These are phyloP conservation scores for Pyrgilauda ruficollis DNA, from an alignment of 2,113 vertebrate genomes.

Conservation along the genomic window DNA sequence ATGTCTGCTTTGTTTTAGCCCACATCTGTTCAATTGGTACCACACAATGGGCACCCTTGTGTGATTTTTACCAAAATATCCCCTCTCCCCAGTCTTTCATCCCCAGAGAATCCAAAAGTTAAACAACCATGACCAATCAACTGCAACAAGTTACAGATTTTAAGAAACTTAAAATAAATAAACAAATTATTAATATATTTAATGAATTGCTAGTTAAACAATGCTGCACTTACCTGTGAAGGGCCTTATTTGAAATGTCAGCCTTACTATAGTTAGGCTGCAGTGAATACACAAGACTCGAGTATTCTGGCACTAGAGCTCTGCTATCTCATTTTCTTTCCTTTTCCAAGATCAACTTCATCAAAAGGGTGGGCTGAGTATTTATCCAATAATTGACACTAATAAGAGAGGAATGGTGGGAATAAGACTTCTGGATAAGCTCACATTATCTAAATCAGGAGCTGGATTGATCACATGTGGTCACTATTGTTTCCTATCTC, in stretches of 20 bases:
- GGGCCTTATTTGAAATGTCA: not conserved
- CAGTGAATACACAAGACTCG: not conserved
- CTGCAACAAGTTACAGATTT: not conserved
- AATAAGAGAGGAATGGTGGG: not conserved
- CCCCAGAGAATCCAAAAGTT: not conserved
- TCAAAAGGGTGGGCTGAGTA: not conserved
- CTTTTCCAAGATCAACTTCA: not conserved
- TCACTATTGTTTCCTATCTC: not conserved
- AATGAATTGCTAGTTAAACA: not conserved
- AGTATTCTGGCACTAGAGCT: not conserved
- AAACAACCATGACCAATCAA: not conserved
- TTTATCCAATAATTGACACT: not conserved
- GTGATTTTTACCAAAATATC: not conserved
- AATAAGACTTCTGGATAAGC: not conserved
- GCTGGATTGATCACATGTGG: not conserved
- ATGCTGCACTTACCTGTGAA: not conserved
- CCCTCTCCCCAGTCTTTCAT: not conserved
- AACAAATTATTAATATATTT: not conserved
- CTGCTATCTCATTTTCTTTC: not conserved
- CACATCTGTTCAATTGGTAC: not conserved
- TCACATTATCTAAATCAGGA: not conserved
- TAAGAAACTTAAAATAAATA: not conserved
- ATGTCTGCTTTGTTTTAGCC: not conserved
- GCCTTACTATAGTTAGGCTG: not conserved
- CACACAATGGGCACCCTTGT: fast-evolving